These are phyloP conservation scores for Petromus typicus DNA, from an alignment of 2,113 vertebrate genomes.

Conservation along the genomic window DNA sequence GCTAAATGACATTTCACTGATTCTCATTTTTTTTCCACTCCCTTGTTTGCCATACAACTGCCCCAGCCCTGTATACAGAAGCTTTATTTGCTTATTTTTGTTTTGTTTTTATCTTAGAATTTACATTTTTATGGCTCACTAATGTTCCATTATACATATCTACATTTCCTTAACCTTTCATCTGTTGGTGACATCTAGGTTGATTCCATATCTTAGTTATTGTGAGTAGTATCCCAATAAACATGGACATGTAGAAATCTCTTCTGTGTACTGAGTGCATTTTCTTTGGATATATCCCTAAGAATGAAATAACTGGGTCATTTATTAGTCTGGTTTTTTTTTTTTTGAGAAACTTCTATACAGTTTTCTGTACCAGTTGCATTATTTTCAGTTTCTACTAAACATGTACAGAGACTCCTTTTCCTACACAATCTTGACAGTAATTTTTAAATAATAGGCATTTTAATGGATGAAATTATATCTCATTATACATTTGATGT, in stretches of 20 bases:
- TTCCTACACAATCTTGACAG: neutral
- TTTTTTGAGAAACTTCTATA: neutral
- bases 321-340: neutral
- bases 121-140: neutral
- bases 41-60: too few species aligned
- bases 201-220: neutral
- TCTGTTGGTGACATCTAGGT: neutral
- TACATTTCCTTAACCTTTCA: neutral
- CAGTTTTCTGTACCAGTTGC: neutral
- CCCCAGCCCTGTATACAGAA: too few species aligned
- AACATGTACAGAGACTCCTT: neutral
- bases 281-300: neutral
- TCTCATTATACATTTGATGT: neutral
- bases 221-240: neutral
- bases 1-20: neutral
- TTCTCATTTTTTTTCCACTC: too few species aligned
- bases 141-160: neutral
- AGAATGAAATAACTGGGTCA: neutral
- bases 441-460: neutral
- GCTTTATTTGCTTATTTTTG: too few species aligned
- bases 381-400: neutral
- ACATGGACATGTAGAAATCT: neutral
- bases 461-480: neutral
- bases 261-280: neutral
- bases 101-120: too few species aligned